phyloP scores from a whole-genome alignment of 2,888 invertebrate species.

The Nowickia ferox region DNA sequence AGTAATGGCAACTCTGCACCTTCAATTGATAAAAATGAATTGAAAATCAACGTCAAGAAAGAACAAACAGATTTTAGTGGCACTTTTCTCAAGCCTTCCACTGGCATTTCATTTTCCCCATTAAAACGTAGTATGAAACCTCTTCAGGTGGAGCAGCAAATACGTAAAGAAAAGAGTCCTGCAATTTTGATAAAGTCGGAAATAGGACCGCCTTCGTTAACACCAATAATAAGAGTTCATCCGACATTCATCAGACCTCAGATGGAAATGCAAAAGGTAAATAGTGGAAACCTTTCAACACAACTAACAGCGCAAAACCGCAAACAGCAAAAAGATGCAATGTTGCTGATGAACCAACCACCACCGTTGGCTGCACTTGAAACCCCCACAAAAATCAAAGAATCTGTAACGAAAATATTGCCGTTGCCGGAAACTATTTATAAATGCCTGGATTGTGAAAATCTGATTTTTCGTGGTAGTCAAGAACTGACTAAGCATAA shows the following conservation, averaged over 20 bases:
- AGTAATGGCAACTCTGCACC: conserved; percentile 35
- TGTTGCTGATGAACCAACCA: conserved; percentile 41
- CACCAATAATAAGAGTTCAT: conserved; percentile 57
- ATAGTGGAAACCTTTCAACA: conserved; percentile 17
- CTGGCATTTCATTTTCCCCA: conserved; percentile 75
- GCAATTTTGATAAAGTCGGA: conserved; percentile 40
- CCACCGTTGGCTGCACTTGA: conserved; percentile 65
- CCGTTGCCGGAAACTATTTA: conserved; percentile 74
- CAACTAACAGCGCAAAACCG: conserved; percentile 11
- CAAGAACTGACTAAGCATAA: conserved; percentile 78
- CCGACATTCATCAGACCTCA: conserved; percentile 59
- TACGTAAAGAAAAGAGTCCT: conserved; percentile 66
- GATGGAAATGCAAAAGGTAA: conserved; percentile 48
- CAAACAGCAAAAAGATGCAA: conserved; percentile 36
- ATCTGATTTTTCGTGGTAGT: conserved; percentile 75
- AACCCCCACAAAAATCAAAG: conserved; percentile 33
- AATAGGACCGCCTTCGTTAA: conserved; percentile 60
- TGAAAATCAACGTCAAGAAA: conserved; percentile 70
- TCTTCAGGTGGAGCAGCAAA: conserved; percentile 59
- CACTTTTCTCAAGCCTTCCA: conserved; percentile 77
- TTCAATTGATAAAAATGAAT: conserved; percentile 44
- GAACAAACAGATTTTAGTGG: conserved; percentile 77
- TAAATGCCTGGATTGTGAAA: conserved; percentile 81
- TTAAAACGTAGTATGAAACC: conserved; percentile 75
- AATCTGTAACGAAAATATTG: conserved; percentile 22